Percentiles rank a stretch among this genome's conserved stretches.
phyloP scores from a whole-genome alignment of 2,888 invertebrate genomes.

The Clitarchus hookeri region DNA sequence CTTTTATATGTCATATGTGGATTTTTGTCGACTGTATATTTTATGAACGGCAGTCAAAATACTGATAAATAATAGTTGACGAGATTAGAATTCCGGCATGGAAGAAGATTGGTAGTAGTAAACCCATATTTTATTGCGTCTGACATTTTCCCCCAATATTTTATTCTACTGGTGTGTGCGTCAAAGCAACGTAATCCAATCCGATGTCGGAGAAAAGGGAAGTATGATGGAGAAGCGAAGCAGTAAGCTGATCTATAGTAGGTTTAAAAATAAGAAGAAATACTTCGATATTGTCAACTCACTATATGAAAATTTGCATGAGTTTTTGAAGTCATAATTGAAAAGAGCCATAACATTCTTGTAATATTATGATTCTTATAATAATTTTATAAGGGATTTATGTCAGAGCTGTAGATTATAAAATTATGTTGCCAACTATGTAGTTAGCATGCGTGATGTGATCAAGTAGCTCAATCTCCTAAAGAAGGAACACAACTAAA shows the following conservation, averaged over 20 bases:
- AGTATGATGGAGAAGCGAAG: background rate
- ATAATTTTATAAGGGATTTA: too few relatives aligned
- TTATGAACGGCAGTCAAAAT: slow-evolving; percentile 34
- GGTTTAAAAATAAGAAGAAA: background rate
- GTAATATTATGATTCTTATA: too few relatives aligned
- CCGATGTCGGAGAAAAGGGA: background rate
- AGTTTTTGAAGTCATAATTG: too few relatives aligned
- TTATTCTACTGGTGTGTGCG: slow-evolving; percentile 23
- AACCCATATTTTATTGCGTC: slow-evolving; percentile 24
- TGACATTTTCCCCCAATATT: slow-evolving; percentile 25
- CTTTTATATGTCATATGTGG: slow-evolving; percentile 26
- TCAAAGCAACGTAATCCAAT: slow-evolving; percentile 23
- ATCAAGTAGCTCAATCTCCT: too few relatives aligned
- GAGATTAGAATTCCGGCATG: slow-evolving; percentile 24
- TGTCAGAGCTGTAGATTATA: too few relatives aligned
- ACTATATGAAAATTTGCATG: too few relatives aligned
- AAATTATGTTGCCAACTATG: too few relatives aligned
- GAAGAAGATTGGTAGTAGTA: slow-evolving; percentile 11
- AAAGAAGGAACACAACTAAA: too few relatives aligned
- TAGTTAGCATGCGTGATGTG: too few relatives aligned
- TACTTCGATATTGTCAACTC: too few relatives aligned
- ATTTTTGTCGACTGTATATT: slow-evolving; percentile 26
- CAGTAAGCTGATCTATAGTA: background rate
- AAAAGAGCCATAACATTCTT: too few relatives aligned
- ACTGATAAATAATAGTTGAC: slow-evolving; percentile 36